These are phyloP conservation scores for Clarias batrachus DNA, from an alignment of 2,113 vertebrate species.

Conservation along the genomic window DNA sequence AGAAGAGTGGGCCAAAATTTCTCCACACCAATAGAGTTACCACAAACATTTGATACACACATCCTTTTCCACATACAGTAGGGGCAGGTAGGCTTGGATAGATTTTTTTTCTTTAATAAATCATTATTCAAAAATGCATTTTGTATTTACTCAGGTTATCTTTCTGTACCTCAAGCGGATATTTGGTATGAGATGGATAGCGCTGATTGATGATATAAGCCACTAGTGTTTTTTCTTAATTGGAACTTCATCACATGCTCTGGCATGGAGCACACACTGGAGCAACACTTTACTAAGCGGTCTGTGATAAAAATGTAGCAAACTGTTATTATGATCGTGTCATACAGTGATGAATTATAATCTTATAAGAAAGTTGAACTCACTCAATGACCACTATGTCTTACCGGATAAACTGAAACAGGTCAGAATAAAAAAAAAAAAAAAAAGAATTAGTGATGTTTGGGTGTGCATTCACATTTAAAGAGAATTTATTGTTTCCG, in stretches of 20 bases:
- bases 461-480: slow-evolving; percentile 40
- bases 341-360: not conserved
- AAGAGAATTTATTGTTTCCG: slow-evolving; percentile 15
- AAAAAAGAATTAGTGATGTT: slow-evolving; percentile 62
- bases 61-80: too few relatives aligned
- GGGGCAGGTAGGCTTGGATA: too few relatives aligned
- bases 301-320: not conserved
- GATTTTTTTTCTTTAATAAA: too few relatives aligned
- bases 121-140: too few relatives aligned
- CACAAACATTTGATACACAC: too few relatives aligned
- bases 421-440: not conserved
- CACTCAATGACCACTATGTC: not conserved
- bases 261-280: not conserved
- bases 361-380: not conserved
- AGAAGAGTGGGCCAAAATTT: too few relatives aligned
- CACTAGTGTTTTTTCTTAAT: not conserved
- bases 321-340: not conserved
- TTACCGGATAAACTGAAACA: not conserved
- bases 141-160: too few relatives aligned
- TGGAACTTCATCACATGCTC: not conserved
- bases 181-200: too few relatives aligned
- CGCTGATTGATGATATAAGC: not conserved
- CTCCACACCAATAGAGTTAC: too few relatives aligned
- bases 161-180: not conserved
- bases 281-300: not conserved